Conservation (phyloP, 1,140 invertebrate genomes). For the Globodera ellingtonae region DNA sequence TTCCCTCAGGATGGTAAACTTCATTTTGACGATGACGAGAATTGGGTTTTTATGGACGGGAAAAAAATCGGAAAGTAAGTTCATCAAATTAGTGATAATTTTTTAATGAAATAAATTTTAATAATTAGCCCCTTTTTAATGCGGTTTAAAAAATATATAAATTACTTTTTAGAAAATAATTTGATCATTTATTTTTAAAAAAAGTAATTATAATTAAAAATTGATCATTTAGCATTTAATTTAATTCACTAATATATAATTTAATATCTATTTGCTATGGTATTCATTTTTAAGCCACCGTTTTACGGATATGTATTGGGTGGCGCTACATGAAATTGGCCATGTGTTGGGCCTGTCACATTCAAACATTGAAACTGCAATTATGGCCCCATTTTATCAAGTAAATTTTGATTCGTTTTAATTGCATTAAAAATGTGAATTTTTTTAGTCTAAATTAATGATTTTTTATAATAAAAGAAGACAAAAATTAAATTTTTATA, state of each 20-base stretch:
- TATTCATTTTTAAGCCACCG: slow-evolving; percentile 4
- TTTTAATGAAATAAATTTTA: too few relatives aligned
- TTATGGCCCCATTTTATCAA: slow-evolving; percentile 29
- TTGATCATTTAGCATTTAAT: too few relatives aligned
- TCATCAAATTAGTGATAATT: too few relatives aligned
- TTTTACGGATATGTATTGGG: slow-evolving; percentile 23
- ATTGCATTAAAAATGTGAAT: too few relatives aligned
- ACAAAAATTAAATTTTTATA: too few relatives aligned
- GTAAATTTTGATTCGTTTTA: background rate
- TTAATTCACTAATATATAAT: too few relatives aligned
- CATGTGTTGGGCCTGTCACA: slow-evolving; percentile 29
- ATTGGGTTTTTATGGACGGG: slow-evolving; percentile 59
- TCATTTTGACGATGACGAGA: slow-evolving; percentile 64
- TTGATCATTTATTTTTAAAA: too few relatives aligned
- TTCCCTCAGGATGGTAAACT: slow-evolving; percentile 61
- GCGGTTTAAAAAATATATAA: background rate
- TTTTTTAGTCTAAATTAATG: too few relatives aligned
- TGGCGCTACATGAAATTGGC: slow-evolving; percentile 26
- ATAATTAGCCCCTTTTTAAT: too few relatives aligned
- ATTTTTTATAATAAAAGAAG: too few relatives aligned
- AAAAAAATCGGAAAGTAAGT: slow-evolving; percentile 48
- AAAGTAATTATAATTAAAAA: too few relatives aligned
- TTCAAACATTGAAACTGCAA: slow-evolving; percentile 25
- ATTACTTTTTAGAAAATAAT: background rate
- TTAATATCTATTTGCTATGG: too few relatives aligned